A percentile compares a stretch with the other conserved stretches of the same genome.
Conservation (phyloP, 2,797 vertebrate species). For the Petrocephalus sullivani region DNA sequence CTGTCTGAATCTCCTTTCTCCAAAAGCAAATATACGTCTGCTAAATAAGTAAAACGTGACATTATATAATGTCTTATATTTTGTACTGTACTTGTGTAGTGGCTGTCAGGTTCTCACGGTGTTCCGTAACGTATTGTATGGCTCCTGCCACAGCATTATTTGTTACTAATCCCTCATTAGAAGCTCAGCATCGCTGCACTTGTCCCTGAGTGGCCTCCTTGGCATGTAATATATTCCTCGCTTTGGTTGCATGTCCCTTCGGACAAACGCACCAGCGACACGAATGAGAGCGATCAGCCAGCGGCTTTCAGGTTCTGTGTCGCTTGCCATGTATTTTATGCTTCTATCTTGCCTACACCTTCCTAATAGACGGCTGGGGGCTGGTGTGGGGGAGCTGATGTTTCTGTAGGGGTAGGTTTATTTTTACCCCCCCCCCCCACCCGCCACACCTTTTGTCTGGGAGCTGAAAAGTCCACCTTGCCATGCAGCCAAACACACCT, state of each 20-base stretch:
- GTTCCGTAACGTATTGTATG: background rate
- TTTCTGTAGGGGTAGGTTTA: background rate
- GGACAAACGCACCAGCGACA: background rate
- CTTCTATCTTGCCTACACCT: background rate
- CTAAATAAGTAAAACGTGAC: background rate
- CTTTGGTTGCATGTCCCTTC: background rate
- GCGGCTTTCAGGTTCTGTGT: background rate
- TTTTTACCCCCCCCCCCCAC: background rate
- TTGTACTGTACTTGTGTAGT: background rate
- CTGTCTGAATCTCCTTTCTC: background rate
- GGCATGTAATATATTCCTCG: background rate
- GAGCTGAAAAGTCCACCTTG: background rate
- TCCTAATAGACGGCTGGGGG: background rate
- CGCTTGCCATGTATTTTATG: background rate
- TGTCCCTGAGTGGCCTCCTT: background rate
- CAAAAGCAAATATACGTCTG: background rate
- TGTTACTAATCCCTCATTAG: background rate
- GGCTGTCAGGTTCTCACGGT: background rate
- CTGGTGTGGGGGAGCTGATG: background rate
- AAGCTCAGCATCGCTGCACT: background rate
- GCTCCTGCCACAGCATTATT: background rate
- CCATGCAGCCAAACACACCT: background rate
- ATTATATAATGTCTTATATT: background rate
- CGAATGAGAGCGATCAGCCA: background rate
- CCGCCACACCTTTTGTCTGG: background rate